Base-by-base conservation (phyloP, 2,888 invertebrate genomes). In the Drosophila falleni region DNA sequence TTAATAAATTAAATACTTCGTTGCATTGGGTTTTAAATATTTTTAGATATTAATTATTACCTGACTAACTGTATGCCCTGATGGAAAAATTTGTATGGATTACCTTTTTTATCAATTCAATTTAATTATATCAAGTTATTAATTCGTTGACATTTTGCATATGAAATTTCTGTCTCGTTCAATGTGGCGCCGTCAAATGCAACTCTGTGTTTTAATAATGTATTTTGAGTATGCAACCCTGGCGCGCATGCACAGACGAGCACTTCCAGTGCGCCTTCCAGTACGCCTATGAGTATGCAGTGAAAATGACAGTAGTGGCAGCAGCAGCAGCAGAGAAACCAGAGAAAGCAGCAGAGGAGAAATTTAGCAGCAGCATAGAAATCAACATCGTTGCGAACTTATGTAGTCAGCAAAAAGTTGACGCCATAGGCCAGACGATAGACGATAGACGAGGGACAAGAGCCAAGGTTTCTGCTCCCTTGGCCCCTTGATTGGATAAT, bases 271-370 rank as follows among this genome's bases (percentile, higher is more conserved):
- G 60, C 47, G 42, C 64, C 64, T 86, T 86, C 89, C 89, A 73
- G 65, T 64, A 60, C 50, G 88, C 85, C 87, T 65, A 80, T 88
- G 71, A 89, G 85, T 89, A 86, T 86, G 86, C 89, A 78, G 81
- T 87, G 88, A 86, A 86, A 83, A 72, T 89, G 85, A 86, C 89
- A 86, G 85, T 68, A 87, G 81, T 71, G 69, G 73, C 82, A 82
- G 75, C 78, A 78, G 54, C 41, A 49, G 59, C 89, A 86, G 85
- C 68, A 87, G 81, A 70, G 69, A 71, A 80, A 82, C 71, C 78
- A 23, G 23, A 23, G 23, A 23, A 4, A 68, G 73, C 82, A 82
- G 75, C 78, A 78, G 54, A 35, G 41, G 15, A 64, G 74, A 64
- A 80, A 82, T 78, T 78, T 42, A 64, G 61, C 62, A 80, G 60